These are phyloP conservation scores for Cinclus mexicanus DNA, from an alignment of 2,113 vertebrate species.

Conservation along the genomic window DNA sequence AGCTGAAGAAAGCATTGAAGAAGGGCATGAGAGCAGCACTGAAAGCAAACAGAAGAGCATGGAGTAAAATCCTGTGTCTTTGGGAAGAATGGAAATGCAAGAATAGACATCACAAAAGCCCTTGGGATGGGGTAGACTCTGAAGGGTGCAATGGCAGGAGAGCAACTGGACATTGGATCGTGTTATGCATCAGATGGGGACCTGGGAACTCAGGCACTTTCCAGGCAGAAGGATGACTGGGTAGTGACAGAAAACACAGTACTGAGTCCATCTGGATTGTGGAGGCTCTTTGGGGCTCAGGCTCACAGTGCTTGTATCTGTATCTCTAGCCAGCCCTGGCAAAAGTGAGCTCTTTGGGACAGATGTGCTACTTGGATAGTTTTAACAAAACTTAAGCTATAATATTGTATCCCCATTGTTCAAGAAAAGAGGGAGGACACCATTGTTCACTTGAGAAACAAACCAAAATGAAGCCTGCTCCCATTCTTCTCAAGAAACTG, in stretches of 20 bases:
- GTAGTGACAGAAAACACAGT: rapidly evolving
- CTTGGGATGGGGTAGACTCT: neutral
- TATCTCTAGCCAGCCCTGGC: neutral
- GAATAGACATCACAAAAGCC: neutral
- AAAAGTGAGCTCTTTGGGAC: neutral
- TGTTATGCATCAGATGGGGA: neutral
- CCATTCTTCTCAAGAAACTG: neutral
- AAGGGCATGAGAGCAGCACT: neutral
- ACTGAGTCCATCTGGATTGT: rapidly evolving
- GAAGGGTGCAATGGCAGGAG: neutral
- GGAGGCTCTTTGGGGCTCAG: neutral
- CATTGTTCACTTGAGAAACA: neutral
- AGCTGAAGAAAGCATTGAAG: rapidly evolving
- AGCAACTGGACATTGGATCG: rapidly evolving
- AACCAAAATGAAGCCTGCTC: neutral
- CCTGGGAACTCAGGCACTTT: neutral
- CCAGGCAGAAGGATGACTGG: neutral
- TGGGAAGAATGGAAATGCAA: neutral
- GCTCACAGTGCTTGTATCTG: neutral
- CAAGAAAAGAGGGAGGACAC: neutral
- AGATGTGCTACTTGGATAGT: neutral
- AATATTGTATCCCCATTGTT: neutral
- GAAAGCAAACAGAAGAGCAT: neutral
- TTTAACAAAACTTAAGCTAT: neutral
- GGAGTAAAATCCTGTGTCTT: neutral